Base-by-base conservation (phyloP, 2,797 vertebrate genomes). In the Dromococcyx pavoninus region DNA sequence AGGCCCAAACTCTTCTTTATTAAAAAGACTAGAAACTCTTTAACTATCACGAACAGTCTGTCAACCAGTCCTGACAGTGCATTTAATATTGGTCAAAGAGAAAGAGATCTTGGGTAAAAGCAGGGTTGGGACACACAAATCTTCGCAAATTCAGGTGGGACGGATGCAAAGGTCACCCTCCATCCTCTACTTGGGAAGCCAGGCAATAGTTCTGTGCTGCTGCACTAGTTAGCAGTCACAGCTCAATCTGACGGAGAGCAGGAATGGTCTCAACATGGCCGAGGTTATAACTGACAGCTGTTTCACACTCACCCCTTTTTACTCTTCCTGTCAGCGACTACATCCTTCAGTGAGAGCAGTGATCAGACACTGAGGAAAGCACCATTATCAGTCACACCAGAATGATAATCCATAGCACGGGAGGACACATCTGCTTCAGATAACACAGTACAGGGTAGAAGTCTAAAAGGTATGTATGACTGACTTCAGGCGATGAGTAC, bases 201-300 rank as follows among this genome's bases (percentile, higher is more conserved):
- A 27, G 41, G 46, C 0, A 0, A 32, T 75, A 33, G 22, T 30
- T 62, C 37, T 53, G 33, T 17, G 39, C 32, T n/a, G 44, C 44
- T 67, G 30, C 6, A 8, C 12, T 37, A 7, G 0, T 25, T 7
- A 41, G 60, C 60, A 80, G 32, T 44, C 13, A 24, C 37, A 62
- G 30, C 37, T 57, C 22, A 25, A 39, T 5, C 37, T 16, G 32
- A 66, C 53, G 50, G 27, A 58, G 21, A 35, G 27, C 18, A 46
- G 10, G 11, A 41, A 61, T 25, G 0, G 6, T 18, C 79, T 66
- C 35, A 57, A 53, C 65, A 46, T 0, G 3, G 64, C 43, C 58
- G 22, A 30, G 46, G 28, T 50, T 73, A 57, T 0, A 4, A 17
- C 12, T 1, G 0, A n/a, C 1, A 4, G 30, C 37, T 46, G 19